Conservation (phyloP, 2,797 vertebrate genomes). For the Numenius phaeopus region DNA sequence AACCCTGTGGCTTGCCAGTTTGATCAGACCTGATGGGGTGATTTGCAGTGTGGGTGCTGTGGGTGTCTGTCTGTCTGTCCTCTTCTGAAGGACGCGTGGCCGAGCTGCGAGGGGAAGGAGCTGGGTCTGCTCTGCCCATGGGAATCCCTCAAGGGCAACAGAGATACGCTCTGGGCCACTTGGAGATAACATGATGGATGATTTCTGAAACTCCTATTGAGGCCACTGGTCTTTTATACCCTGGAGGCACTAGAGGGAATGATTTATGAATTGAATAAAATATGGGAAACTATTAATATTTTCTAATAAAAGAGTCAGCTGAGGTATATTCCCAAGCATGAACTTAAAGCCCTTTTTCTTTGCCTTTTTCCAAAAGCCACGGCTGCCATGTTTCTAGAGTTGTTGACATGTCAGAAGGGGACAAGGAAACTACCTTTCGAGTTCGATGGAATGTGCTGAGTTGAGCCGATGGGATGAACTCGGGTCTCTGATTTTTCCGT, state of each 20-base stretch:
- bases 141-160: neutral
- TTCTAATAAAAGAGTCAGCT: neutral
- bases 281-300: neutral
- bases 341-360: neutral
- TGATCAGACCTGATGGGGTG: neutral
- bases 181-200: neutral
- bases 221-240: neutral
- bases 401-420: neutral
- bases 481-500: neutral
- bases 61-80: neutral
- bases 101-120: neutral
- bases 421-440: neutral
- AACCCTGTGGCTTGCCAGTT: neutral
- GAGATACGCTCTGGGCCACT: neutral
- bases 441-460: neutral
- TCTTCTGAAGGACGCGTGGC: neutral
- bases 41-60: neutral
- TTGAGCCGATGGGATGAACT: neutral
- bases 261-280: constrained; percentile 11
- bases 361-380: neutral
- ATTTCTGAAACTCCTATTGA: neutral
- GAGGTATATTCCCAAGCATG: neutral
- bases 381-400: neutral
- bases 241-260: neutral
- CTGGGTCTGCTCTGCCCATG: neutral